A percentile compares a stretch with the other conserved stretches of the same genome.
Evolutionary conservation across 2,113 vertebrate species (phyloP).

Genomic region (Daubentonia madagascariensis): DNA sequence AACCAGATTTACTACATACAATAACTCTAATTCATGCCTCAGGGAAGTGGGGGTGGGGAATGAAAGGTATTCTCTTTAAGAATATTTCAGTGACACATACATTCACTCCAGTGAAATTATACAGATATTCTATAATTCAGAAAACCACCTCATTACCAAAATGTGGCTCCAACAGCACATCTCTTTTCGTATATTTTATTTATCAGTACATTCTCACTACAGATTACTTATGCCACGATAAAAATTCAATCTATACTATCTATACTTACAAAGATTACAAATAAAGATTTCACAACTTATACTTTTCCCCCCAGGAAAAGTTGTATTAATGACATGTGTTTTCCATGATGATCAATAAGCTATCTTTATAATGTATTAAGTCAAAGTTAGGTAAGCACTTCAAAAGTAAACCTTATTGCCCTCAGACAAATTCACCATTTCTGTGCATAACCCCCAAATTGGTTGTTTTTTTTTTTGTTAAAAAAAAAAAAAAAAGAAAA

Average conservation of each 20-base stretch:
- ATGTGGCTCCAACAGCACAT: background rate
- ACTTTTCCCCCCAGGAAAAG: background rate
- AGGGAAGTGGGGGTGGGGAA: background rate
- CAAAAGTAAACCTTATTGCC: background rate
- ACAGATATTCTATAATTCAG: background rate
- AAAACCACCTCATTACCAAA: slow-evolving; percentile 36
- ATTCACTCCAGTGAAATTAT: background rate
- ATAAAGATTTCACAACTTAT: background rate
- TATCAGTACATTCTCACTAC: background rate
- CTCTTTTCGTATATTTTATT: background rate
- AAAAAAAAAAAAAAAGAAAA: background rate
- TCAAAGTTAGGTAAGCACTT: background rate
- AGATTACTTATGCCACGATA: background rate
- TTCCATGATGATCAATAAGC: background rate
- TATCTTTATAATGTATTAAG: background rate
- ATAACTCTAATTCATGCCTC: slow-evolving; percentile 6
- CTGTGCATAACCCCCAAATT: background rate
- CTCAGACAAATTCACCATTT: slow-evolving; percentile 24
- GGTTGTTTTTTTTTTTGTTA: background rate
- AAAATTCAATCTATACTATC: background rate
- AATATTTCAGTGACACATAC: background rate
- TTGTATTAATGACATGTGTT: background rate
- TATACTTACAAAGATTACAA: background rate
- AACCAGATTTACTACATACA: slow-evolving; percentile 15
- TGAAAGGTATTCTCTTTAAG: slow-evolving; percentile 16